These are phyloP conservation scores for Rhinoderma darwinii DNA, from an alignment of 2,113 vertebrate species.

Conservation along the genomic window DNA sequence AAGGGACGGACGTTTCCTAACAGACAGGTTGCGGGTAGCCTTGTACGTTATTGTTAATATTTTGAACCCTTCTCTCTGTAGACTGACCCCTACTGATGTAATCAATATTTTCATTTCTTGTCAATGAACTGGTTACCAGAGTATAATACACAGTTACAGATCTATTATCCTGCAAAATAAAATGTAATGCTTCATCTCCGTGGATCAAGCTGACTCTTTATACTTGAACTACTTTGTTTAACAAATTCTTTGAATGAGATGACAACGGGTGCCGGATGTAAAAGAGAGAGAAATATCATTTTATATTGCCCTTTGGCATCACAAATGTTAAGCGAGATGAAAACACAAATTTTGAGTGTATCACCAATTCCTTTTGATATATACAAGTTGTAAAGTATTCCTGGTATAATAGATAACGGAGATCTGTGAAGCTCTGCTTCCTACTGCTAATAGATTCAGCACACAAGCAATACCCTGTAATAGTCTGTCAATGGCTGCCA, in stretches of 20 bases:
- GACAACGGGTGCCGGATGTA: neutral
- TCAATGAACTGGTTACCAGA: too few relatives aligned
- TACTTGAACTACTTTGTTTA: neutral
- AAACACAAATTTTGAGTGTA: conserved; percentile 34
- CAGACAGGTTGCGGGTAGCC: too few relatives aligned
- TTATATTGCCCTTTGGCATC: conserved; percentile 32
- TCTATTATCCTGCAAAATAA: neutral
- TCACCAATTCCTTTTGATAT: conserved; percentile 35
- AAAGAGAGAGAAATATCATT: neutral
- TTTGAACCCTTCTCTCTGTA: too few relatives aligned
- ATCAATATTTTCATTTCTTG: neutral
- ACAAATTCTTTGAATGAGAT: neutral
- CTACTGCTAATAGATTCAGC: conserved; percentile 20
- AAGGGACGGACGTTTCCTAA: too few relatives aligned
- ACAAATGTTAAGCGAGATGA: conserved; percentile 31
- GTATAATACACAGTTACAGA: neutral
- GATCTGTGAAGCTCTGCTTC: neutral
- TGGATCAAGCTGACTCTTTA: neutral
- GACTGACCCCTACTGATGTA: neutral
- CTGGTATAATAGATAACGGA: neutral
- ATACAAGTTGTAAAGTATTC: conserved; percentile 2
- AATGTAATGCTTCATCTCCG: neutral
- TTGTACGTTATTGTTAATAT: too few relatives aligned
- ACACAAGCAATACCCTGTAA: conserved; percentile 26
- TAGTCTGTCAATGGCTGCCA: neutral